phyloP scores from a whole-genome alignment of 2,888 invertebrate genomes.

The Rhamphomyia laevipes region DNA sequence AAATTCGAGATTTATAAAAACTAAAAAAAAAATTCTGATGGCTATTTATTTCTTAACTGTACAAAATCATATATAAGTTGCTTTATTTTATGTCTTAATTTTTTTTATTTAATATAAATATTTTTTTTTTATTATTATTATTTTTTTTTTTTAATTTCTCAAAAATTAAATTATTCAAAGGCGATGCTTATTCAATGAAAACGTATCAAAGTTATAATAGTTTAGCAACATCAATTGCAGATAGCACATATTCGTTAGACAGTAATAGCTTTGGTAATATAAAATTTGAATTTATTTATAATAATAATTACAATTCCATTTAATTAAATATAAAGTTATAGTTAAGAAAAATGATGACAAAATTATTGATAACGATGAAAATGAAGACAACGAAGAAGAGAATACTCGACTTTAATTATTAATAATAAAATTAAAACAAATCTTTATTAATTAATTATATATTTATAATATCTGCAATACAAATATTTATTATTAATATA shows the following conservation, averaged over 20 bases:
- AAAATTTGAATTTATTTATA: constrained; percentile 16
- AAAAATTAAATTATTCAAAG: constrained; percentile 18
- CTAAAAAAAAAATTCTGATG: too few species aligned
- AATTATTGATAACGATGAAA: constrained; percentile 18
- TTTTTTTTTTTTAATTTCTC: constrained; percentile 14
- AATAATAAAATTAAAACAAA: too few species aligned
- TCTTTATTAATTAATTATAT: too few species aligned
- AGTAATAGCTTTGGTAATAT: constrained; percentile 33
- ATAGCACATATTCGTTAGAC: constrained; percentile 35
- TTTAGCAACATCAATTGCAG: constrained; percentile 37
- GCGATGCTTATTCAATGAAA: constrained; percentile 38
- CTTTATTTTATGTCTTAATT: constrained; percentile 7
- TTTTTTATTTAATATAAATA: constrained; percentile 16
- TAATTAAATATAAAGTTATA: too few species aligned
- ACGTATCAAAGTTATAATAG: constrained; percentile 39
- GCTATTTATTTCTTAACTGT: background rate
- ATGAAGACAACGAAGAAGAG: constrained; percentile 22
- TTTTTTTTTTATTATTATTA: constrained; percentile 16
- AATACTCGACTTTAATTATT: constrained; percentile 28
- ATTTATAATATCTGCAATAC: too few species aligned
- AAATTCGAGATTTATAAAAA: too few species aligned
- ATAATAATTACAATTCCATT: constrained; percentile 12
- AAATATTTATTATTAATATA: too few species aligned
- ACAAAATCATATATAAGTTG: background rate
- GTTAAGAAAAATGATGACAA: constrained; percentile 2